Conservation (phyloP, 2,113 vertebrate species). For the Ascaphus truei region DNA sequence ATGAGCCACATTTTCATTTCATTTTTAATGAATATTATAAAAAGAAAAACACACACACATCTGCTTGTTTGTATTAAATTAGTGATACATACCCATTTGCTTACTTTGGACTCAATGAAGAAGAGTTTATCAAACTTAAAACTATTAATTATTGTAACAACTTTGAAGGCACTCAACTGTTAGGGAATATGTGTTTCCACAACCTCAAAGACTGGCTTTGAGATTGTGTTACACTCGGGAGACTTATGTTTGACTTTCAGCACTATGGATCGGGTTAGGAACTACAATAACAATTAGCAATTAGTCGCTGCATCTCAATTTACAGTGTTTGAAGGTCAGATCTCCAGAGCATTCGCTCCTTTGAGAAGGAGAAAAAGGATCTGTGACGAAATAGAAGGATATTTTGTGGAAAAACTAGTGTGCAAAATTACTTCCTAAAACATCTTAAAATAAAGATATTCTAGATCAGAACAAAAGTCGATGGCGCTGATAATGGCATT, state of each 20-base stretch:
- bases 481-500: no score
- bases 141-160: slow-evolving; percentile 38
- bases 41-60: no score
- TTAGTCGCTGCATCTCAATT: slow-evolving; percentile 58
- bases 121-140: slow-evolving; percentile 31
- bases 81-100: slow-evolving; percentile 13
- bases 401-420: not conserved
- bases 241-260: slow-evolving; percentile 56
- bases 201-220: slow-evolving; percentile 45
- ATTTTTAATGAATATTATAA: no score
- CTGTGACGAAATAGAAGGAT: slow-evolving; percentile 8
- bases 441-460: slow-evolving; percentile 51
- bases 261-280: slow-evolving; percentile 54
- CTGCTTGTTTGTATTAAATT: not conserved
- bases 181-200: slow-evolving; percentile 42
- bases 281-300: slow-evolving; percentile 63
- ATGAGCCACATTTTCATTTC: not conserved
- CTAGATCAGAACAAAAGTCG: no score
- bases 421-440: no score
- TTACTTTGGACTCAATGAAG: slow-evolving; percentile 19
- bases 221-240: slow-evolving; percentile 56
- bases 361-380: slow-evolving; percentile 27
- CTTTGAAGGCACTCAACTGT: slow-evolving; percentile 55
- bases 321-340: slow-evolving; percentile 49
- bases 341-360: slow-evolving; percentile 43